A percentile compares a stretch with the other conserved stretches of the same genome.
Evolutionary conservation across 2,797 vertebrate genomes (phyloP).

Genomic region (Anguilla anguilla): DNA sequence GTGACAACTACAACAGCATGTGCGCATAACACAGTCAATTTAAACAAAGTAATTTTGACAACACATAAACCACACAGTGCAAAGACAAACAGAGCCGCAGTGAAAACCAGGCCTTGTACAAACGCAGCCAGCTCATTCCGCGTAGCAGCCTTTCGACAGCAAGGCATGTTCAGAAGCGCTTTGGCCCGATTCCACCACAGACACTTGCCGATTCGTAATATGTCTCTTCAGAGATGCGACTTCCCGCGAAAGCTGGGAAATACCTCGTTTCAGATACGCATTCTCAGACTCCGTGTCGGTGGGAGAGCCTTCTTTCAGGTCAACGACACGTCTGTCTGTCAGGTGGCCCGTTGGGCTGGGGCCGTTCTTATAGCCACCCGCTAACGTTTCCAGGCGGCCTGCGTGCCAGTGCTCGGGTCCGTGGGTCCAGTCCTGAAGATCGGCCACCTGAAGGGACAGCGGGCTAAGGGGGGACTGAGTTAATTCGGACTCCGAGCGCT

Average conservation of each 20-base stretch:
- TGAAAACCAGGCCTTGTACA: conserved; percentile 74
- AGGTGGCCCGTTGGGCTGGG: conserved; percentile 43
- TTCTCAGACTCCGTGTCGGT: conserved; percentile 77
- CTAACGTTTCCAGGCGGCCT: conserved; percentile 45
- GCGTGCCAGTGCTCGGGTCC: conserved; percentile 83
- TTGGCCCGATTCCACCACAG: conserved; percentile 81
- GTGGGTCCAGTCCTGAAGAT: conserved; percentile 86
- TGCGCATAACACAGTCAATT: conserved; percentile 74
- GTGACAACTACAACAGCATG: conserved; percentile 73
- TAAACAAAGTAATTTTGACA: conserved; percentile 60
- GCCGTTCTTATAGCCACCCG: conserved; percentile 63
- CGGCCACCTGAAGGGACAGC: conserved; percentile 85
- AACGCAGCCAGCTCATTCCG: conserved; percentile 73
- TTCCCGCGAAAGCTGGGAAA: conserved; percentile 77
- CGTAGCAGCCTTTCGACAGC: conserved; percentile 66
- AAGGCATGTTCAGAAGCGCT: conserved; percentile 69
- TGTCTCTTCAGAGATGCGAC: conserved; percentile 83
- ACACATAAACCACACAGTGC: conserved; percentile 82
- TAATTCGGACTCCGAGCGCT: conserved; percentile 63
- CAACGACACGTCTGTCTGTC: conserved; percentile 53
- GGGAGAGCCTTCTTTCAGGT: conserved; percentile 74
- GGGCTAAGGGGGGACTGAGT: conserved; percentile 77
- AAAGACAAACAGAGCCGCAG: conserved; percentile 80
- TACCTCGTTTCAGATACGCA: conserved; percentile 79
- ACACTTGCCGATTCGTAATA: conserved; percentile 76